These are phyloP conservation scores for Scolopax mira DNA, from an alignment of 2,113 vertebrate species.

Conservation along the genomic window DNA sequence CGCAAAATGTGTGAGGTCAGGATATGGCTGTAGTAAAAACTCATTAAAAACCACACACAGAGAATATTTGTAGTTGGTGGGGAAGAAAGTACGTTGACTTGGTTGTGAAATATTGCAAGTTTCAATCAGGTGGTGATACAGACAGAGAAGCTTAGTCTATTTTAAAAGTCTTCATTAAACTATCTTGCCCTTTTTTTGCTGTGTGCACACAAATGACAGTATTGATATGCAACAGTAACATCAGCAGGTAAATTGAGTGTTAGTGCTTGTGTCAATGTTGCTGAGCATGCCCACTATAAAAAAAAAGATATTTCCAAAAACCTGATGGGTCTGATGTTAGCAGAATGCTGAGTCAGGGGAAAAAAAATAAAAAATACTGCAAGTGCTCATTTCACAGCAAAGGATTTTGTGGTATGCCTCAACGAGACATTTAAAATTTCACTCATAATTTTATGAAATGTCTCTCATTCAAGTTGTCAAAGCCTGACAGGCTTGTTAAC, in stretches of 20 bases:
- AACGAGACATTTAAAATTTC: slow-evolving; percentile 26
- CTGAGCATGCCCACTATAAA: neutral
- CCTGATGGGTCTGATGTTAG: neutral
- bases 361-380: neutral
- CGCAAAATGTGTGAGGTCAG: neutral
- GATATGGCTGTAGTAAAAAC: neutral
- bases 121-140: neutral
- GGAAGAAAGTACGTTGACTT: neutral
- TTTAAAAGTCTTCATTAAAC: neutral
- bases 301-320: neutral
- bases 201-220: neutral
- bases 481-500: slow-evolving; percentile 54
- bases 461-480: slow-evolving; percentile 58
- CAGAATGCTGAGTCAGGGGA: neutral
- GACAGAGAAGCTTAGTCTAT: neutral
- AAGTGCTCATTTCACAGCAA: slow-evolving; percentile 29
- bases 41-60: neutral
- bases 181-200: neutral
- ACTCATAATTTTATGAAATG: slow-evolving; percentile 44
- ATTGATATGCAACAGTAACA: neutral
- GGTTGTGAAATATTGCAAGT: neutral
- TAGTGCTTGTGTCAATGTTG: neutral
- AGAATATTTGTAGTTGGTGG: neutral
- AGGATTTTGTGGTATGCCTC: slow-evolving; percentile 40
- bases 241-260: neutral